phyloP scores from a whole-genome alignment of 2,888 invertebrate species.

The Leucophenga montana region DNA sequence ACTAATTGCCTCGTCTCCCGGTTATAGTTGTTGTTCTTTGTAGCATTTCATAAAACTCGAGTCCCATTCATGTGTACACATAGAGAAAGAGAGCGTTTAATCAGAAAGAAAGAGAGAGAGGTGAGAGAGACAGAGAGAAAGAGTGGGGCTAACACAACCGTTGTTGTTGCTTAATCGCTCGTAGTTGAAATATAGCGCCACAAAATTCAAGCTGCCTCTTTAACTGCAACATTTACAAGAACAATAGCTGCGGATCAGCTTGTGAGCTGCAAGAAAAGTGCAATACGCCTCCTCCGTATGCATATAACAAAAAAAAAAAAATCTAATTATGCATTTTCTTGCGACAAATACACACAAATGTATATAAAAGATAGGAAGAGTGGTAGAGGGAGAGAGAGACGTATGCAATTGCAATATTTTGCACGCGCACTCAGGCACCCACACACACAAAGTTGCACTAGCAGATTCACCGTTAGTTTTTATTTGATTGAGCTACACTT shows the following conservation, averaged over 20 bases:
- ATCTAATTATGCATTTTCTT: conserved; percentile 16
- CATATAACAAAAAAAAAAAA: not conserved
- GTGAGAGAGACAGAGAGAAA: too few relatives aligned
- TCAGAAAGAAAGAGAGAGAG: not conserved
- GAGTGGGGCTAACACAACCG: not conserved
- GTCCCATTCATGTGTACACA: conserved; percentile 27
- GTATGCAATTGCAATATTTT: not conserved
- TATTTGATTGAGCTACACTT: conserved; percentile 18
- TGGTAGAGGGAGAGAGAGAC: too few relatives aligned
- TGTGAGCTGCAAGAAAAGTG: not conserved
- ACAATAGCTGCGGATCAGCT: conserved; percentile 6
- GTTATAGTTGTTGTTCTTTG: not conserved
- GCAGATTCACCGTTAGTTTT: not conserved
- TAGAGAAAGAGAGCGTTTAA: not conserved
- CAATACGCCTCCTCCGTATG: not conserved
- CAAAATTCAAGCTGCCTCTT: not conserved
- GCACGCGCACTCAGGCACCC: not conserved
- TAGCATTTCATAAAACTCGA: conserved; percentile 7
- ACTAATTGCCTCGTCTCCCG: too few relatives aligned
- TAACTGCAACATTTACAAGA: conserved; percentile 5
- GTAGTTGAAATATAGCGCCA: conserved; percentile 14
- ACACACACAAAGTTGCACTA: not conserved
- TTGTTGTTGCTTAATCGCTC: conserved; percentile 24
- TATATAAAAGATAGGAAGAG: not conserved
- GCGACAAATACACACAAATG: too few relatives aligned